A percentile compares a stretch with the other conserved stretches of the same genome.
phyloP scores from a whole-genome alignment of 2,797 vertebrate species.

The Avahi laniger region DNA sequence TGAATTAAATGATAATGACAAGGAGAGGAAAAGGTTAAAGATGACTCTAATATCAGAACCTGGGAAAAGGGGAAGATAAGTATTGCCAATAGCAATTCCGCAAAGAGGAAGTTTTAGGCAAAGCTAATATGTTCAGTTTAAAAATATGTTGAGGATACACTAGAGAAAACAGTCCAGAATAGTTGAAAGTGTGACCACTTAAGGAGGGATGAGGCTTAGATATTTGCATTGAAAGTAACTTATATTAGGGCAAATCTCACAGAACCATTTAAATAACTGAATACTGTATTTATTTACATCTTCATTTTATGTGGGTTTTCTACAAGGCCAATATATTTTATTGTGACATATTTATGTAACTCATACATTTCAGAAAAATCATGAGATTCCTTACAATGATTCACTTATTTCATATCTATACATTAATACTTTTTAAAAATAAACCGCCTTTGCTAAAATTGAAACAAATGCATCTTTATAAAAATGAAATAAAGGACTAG shows the following conservation, averaged over 20 bases:
- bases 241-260: not conserved
- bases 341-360: not conserved
- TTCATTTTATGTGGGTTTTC: not conserved
- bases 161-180: not conserved
- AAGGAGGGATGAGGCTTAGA: not conserved
- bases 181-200: not conserved
- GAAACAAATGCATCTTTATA: not conserved
- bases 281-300: not conserved
- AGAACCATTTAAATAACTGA: not conserved
- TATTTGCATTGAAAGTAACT: not conserved
- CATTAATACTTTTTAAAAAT: not conserved
- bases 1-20: not conserved
- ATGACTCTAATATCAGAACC: not conserved
- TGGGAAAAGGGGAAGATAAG: not conserved
- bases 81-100: not conserved
- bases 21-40: not conserved
- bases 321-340: not conserved
- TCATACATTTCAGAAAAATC: not conserved
- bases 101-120: not conserved
- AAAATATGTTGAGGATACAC: not conserved
- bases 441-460: not conserved
- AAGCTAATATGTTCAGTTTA: not conserved
- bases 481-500: constrained; percentile 35
- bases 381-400: not conserved
- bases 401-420: not conserved